phyloP scores from a whole-genome alignment of 2,888 invertebrate species.

The Drosophila neotestacea region DNA sequence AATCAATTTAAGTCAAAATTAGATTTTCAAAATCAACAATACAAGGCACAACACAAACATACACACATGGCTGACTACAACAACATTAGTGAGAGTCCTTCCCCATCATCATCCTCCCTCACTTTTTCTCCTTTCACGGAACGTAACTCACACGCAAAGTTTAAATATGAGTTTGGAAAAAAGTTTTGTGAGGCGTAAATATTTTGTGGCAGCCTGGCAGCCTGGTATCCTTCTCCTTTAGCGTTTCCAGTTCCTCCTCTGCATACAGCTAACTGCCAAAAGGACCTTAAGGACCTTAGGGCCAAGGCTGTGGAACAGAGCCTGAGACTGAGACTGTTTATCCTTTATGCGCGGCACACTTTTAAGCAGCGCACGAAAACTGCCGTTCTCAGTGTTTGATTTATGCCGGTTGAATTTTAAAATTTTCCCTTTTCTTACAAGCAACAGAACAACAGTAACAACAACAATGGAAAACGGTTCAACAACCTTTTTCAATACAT shows the following conservation, averaged over 20 bases:
- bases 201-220: conserved; percentile 69
- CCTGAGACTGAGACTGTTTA: conserved; percentile 46
- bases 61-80: conserved; percentile 38
- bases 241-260: background rate
- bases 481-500: background rate
- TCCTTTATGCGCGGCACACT: conserved; percentile 72
- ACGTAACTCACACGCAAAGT: conserved; percentile 57
- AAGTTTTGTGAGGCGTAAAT: conserved; percentile 78
- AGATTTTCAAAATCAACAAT: conserved; percentile 78
- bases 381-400: conserved; percentile 73
- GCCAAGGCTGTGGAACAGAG: background rate
- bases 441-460: conserved; percentile 1
- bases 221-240: conserved; percentile 15
- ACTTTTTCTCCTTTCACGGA: background rate
- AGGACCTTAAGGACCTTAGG: conserved; percentile 11
- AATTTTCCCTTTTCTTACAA: conserved; percentile 48
- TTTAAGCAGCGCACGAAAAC: conserved; percentile 68
- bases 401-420: conserved; percentile 81
- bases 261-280: conserved; percentile 2
- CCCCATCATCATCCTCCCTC: background rate
- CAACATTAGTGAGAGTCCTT: conserved; percentile 37
- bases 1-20: conserved; percentile 79
- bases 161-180: conserved; percentile 77
- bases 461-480: conserved; percentile 18
- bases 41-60: conserved; percentile 36